A percentile compares a stretch with the other conserved stretches of the same genome.
Conservation (phyloP, 2,888 invertebrate species). For the Drosophila prolongata region DNA sequence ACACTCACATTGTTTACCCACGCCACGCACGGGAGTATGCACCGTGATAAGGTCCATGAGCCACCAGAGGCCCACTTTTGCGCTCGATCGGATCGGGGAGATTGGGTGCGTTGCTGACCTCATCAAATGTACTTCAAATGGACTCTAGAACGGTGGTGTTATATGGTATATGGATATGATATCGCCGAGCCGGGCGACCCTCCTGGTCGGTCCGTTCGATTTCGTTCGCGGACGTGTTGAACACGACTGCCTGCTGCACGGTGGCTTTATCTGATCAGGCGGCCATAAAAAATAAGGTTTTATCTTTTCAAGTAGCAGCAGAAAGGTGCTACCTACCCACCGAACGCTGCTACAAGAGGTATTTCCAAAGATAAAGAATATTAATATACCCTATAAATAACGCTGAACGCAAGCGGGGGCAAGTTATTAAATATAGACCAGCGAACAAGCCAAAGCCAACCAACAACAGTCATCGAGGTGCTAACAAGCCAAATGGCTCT, state of each 20-base stretch:
- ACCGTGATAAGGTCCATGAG: constrained; percentile 39
- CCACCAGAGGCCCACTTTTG: constrained; percentile 12
- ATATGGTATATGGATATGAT: constrained; percentile 82
- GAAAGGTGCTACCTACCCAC: constrained; percentile 80
- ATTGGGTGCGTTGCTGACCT: constrained; percentile 72
- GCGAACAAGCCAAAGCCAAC: constrained; percentile 51
- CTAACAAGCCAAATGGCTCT: constrained; percentile 67
- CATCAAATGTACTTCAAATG: constrained; percentile 75
- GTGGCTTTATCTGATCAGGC: constrained; percentile 83
- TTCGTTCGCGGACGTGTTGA: constrained; percentile 58
- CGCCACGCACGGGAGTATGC: constrained; percentile 38
- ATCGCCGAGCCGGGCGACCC: constrained; percentile 54
- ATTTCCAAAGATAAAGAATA: constrained; percentile 83
- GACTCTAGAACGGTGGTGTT: constrained; percentile 77
- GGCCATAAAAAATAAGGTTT: constrained; percentile 82
- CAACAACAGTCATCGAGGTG: constrained; percentile 54
- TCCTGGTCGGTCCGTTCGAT: constrained; percentile 30
- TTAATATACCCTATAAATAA: constrained; percentile 82
- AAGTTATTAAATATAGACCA: constrained; percentile 74
- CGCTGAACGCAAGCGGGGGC: constrained; percentile 50
- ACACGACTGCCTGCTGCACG: constrained; percentile 69
- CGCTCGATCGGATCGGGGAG: constrained; percentile 36
- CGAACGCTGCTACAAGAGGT: constrained; percentile 48
- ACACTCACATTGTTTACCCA: constrained; percentile 31
- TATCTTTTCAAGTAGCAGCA: constrained; percentile 83